These are phyloP conservation scores for Artibeus lituratus DNA, from an alignment of 2,797 vertebrate genomes.

Conservation along the genomic window DNA sequence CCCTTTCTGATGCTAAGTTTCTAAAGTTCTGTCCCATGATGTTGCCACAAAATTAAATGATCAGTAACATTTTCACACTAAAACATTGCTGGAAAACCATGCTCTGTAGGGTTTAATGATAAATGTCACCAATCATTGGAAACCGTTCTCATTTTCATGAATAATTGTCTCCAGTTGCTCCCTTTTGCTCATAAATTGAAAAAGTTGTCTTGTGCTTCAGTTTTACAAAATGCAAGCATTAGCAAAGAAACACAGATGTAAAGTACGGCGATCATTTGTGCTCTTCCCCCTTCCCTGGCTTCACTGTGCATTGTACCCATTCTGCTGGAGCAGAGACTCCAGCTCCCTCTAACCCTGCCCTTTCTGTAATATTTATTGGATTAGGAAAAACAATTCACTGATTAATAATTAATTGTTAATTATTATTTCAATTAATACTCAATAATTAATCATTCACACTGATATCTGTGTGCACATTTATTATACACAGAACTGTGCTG, in stretches of 20 bases:
- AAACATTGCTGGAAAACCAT: constrained; percentile 65
- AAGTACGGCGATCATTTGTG: constrained; percentile 65
- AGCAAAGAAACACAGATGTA: constrained; percentile 54
- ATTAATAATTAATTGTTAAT: too few species aligned
- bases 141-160: constrained; percentile 79
- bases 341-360: constrained; percentile 72
- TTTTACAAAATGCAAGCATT: constrained; percentile 67
- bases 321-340: constrained; percentile 53
- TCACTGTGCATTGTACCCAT: constrained; percentile 62
- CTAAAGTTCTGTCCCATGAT: constrained; percentile 56
- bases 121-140: constrained; percentile 73
- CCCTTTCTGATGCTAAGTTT: constrained; percentile 2
- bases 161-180: constrained; percentile 76
- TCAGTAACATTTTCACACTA: constrained; percentile 66
- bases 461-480: background rate
- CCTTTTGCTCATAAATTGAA: constrained; percentile 77
- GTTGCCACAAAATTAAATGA: constrained; percentile 72
- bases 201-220: constrained; percentile 73
- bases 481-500: constrained; percentile 54
- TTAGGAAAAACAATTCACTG: constrained; percentile 52
- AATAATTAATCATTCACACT: too few species aligned
- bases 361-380: constrained; percentile 53
- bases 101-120: constrained; percentile 65
- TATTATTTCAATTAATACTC: too few species aligned
- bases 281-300: constrained; percentile 50